Evolutionary conservation across 2,888 invertebrate species (phyloP).

Genomic region (Amphimallon solstitiale): DNA sequence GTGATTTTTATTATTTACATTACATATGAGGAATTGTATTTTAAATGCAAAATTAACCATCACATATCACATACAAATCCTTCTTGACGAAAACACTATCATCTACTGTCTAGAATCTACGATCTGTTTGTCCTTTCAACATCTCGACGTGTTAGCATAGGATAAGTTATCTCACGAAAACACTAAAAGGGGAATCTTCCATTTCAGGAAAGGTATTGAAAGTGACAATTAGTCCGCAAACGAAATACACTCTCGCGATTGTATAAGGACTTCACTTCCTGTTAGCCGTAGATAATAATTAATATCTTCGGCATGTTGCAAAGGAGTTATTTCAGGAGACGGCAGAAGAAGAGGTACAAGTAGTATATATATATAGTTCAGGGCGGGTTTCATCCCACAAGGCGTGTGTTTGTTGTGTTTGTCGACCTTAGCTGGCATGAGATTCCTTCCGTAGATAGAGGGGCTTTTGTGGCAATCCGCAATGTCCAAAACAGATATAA

Average conservation of each 20-base stretch:
- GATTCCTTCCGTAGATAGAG: conserved; percentile 5
- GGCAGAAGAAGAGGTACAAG: not conserved
- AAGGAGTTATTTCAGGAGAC: not conserved
- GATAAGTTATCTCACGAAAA: no score
- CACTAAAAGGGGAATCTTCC: no score
- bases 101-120: no score
- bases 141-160: no score
- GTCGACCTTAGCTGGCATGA: not conserved
- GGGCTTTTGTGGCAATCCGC: conserved; percentile 17
- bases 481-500: conserved; percentile 23
- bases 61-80: no score
- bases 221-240: not conserved
- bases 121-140: no score
- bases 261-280: conserved; percentile 2
- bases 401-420: conserved; percentile 4
- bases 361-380: no score
- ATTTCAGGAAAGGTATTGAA: no score
- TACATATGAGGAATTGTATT: no score
- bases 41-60: no score
- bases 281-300: conserved; percentile 5
- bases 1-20: no score
- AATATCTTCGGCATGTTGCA: conserved; percentile 12
- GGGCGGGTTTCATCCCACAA: not conserved
- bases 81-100: no score
- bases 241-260: not conserved